phyloP scores from a whole-genome alignment of 2,888 invertebrate species.

The Drosophila anceps region DNA sequence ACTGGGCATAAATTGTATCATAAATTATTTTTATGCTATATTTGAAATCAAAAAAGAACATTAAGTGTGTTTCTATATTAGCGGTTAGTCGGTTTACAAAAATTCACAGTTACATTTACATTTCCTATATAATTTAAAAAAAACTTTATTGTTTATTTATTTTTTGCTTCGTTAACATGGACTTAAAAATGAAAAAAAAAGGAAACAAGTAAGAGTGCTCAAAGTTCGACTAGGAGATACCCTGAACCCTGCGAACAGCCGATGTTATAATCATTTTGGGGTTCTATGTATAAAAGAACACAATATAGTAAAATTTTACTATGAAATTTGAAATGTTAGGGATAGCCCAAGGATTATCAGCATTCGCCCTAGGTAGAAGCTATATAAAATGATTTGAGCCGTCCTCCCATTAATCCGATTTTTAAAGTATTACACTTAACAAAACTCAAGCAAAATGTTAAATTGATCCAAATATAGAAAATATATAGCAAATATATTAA shows the following conservation, averaged over 20 bases:
- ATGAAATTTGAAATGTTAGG: too few species aligned
- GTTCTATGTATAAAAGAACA: too few species aligned
- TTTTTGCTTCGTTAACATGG: slow-evolving; percentile 11
- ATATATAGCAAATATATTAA: not conserved
- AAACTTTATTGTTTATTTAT: not conserved
- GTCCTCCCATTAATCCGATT: too few species aligned
- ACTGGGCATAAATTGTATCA: not conserved
- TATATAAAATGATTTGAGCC: not conserved
- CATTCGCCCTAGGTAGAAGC: too few species aligned
- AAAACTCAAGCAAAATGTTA: not conserved
- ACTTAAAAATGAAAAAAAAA: slow-evolving; percentile 12
- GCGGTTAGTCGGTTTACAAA: slow-evolving; percentile 50
- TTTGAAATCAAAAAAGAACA: slow-evolving; percentile 27
- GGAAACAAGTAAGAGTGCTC: too few species aligned
- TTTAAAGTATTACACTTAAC: not conserved
- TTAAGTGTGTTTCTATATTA: slow-evolving; percentile 56
- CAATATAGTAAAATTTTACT: too few species aligned
- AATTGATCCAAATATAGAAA: not conserved
- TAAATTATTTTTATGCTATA: not conserved
- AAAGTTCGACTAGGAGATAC: too few species aligned
- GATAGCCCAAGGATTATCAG: too few species aligned
- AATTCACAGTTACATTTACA: slow-evolving; percentile 8
- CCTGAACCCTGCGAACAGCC: too few species aligned
- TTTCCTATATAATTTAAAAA: slow-evolving; percentile 3
- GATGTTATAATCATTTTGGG: too few species aligned